phyloP scores from a whole-genome alignment of 1,140 invertebrate species.

The Lanistes nyassanus region DNA sequence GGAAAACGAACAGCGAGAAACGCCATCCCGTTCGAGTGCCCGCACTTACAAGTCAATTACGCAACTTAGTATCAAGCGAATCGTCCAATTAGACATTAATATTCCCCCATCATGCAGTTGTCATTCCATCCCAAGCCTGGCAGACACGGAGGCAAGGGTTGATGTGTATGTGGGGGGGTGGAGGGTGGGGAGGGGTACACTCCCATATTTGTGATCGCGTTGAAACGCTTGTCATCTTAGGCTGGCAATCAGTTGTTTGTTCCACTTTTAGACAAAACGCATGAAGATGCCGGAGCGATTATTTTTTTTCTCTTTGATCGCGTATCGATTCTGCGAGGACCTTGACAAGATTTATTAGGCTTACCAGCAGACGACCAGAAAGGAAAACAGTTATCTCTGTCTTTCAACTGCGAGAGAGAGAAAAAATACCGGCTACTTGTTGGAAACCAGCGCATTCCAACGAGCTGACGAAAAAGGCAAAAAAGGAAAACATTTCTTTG shows the following conservation, averaged over 20 bases:
- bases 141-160: neutral
- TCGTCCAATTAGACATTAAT: neutral
- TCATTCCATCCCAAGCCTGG: neutral
- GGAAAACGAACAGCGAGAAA: neutral
- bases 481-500: too few species aligned
- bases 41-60: neutral
- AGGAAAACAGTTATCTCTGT: neutral
- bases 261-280: neutral
- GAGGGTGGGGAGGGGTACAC: neutral
- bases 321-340: neutral
- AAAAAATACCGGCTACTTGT: neutral
- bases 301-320: neutral
- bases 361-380: neutral
- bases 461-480: too few species aligned
- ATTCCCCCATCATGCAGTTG: neutral
- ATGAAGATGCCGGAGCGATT: too few species aligned
- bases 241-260: constrained; percentile 3
- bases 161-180: neutral
- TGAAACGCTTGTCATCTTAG: too few species aligned
- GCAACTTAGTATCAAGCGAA: neutral
- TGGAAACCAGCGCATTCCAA: too few species aligned
- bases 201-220: too few species aligned
- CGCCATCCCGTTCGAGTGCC: too few species aligned
- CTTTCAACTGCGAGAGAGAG: too few species aligned
- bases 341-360: neutral